Conservation (phyloP, 2,113 vertebrate genomes). For the Peromyscus californicus region DNA sequence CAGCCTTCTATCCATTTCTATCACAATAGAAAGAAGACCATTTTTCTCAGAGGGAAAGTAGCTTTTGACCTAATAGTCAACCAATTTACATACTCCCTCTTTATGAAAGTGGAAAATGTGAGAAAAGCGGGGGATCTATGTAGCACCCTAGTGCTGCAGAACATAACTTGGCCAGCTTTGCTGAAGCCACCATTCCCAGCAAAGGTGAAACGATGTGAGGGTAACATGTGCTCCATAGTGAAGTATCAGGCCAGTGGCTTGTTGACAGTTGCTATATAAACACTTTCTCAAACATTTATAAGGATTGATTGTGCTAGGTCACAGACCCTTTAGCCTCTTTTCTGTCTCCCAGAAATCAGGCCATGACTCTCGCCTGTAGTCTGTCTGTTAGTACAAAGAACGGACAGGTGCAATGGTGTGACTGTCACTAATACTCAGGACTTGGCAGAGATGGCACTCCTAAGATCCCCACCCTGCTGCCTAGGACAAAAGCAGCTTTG, state of each 20-base stretch:
- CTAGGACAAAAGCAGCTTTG: neutral
- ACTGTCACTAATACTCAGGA: neutral
- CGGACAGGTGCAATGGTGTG: neutral
- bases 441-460: neutral
- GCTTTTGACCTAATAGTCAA: neutral
- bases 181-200: neutral
- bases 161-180: neutral
- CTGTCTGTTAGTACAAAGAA: neutral
- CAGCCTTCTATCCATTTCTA: neutral
- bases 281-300: neutral
- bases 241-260: neutral
- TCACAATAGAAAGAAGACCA: conserved; percentile 30
- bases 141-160: neutral
- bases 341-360: neutral
- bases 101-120: conserved; percentile 22
- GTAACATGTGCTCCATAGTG: neutral
- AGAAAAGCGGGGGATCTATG: neutral
- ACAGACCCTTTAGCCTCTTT: neutral
- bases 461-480: neutral
- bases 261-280: conserved; percentile 6
- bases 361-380: neutral
- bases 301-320: neutral
- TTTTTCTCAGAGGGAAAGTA: neutral
- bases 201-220: neutral
- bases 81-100: neutral